phyloP scores from a whole-genome alignment of 2,113 vertebrate species.

The Sclerurus mexicanus region DNA sequence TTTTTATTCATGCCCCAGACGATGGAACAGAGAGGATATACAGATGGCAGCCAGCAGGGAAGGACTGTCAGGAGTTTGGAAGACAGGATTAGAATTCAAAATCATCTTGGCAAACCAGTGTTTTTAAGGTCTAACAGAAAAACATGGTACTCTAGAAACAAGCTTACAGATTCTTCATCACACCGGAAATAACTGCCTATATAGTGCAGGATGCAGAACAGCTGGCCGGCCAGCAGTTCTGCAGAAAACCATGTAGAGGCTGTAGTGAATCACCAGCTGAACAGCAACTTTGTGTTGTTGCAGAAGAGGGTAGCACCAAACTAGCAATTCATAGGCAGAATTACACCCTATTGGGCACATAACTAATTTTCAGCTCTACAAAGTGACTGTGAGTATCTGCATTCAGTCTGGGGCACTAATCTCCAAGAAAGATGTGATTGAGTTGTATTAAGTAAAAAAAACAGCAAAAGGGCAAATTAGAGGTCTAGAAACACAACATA shows the following conservation, averaged over 20 bases:
- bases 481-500: neutral
- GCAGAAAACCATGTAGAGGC: neutral
- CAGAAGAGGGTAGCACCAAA: neutral
- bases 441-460: neutral
- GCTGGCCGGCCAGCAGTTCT: neutral
- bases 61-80: slow-evolving; percentile 57
- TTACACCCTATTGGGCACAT: neutral
- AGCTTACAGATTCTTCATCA: neutral
- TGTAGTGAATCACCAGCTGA: neutral
- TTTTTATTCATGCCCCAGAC: slow-evolving; percentile 35
- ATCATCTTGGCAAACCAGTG: neutral
- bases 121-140: slow-evolving; percentile 23
- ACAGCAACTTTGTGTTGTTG: neutral
- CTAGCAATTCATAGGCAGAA: neutral
- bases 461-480: neutral
- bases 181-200: neutral
- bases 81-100: slow-evolving; percentile 45
- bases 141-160: neutral
- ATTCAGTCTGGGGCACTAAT: neutral
- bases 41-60: slow-evolving; percentile 67
- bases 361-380: neutral
- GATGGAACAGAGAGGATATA: slow-evolving; percentile 46
- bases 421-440: neutral
- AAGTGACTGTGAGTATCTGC: neutral
- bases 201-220: neutral